A percentile compares a stretch with the other conserved stretches of the same genome.
Evolutionary conservation across 1,140 invertebrate species (phyloP).

Genomic region (Subanguina moxae): DNA sequence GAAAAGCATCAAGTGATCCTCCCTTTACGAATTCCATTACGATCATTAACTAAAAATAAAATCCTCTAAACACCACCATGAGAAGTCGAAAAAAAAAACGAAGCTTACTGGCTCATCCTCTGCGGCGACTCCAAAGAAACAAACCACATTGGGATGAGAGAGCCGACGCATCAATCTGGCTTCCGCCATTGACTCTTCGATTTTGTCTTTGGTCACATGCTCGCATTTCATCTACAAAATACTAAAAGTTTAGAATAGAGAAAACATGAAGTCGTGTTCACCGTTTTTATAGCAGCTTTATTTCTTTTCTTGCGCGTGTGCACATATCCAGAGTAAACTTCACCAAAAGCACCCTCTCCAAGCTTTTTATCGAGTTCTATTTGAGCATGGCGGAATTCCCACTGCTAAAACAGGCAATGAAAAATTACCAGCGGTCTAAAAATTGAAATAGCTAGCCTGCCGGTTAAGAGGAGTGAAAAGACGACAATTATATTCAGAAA

Average conservation of each 20-base stretch:
- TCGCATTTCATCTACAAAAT: neutral
- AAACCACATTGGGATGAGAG: constrained; percentile 27
- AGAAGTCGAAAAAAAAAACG: no score
- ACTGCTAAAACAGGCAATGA: neutral
- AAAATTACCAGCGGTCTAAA: neutral
- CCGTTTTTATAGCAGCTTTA: constrained; percentile 9
- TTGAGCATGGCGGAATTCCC: constrained; percentile 20
- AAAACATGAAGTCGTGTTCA: neutral
- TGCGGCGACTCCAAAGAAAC: constrained; percentile 41
- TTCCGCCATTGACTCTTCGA: constrained; percentile 36
- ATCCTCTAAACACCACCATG: no score
- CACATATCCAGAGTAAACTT: constrained; percentile 21
- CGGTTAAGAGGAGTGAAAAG: neutral
- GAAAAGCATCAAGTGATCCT: no score
- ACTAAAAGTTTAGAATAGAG: no score
- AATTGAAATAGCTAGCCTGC: neutral
- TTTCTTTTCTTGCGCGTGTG: neutral
- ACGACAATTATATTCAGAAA: neutral
- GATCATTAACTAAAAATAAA: no score
- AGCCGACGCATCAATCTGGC: constrained; percentile 28
- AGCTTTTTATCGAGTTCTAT: constrained; percentile 31
- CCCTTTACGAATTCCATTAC: no score
- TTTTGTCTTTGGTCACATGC: constrained; percentile 31
- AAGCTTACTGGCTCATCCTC: constrained; percentile 34
- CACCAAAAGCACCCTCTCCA: constrained; percentile 41